Percentiles rank a stretch among this genome's conserved stretches.
phyloP scores from a whole-genome alignment of 2,113 vertebrate species.

The Bubalus kerabau region DNA sequence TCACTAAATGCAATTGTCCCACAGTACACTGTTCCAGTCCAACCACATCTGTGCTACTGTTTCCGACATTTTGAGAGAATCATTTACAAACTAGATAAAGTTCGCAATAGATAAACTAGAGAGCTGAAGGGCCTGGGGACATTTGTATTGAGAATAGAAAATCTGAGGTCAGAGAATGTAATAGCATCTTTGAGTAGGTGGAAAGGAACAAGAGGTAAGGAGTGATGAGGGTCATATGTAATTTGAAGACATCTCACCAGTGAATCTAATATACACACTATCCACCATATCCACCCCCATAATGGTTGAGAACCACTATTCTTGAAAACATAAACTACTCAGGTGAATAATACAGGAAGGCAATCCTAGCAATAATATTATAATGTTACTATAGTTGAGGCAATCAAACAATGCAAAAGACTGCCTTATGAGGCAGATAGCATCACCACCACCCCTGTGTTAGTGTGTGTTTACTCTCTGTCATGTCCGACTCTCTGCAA shows the following conservation, averaged over 20 bases:
- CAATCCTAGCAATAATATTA: background rate
- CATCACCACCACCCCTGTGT: background rate
- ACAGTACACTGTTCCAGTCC: background rate
- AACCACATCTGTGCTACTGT: background rate
- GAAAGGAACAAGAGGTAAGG: background rate
- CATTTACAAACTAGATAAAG: constrained; percentile 23
- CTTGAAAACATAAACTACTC: background rate
- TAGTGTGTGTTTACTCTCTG: background rate
- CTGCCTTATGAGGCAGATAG: background rate
- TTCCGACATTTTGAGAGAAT: background rate
- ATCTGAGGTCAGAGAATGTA: background rate
- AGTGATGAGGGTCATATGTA: background rate
- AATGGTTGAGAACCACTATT: background rate
- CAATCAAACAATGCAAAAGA: background rate
- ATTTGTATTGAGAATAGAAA: background rate
- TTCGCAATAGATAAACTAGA: background rate
- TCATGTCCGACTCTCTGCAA: background rate
- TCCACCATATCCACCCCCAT: background rate
- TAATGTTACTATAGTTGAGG: background rate
- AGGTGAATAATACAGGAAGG: background rate
- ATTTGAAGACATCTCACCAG: background rate
- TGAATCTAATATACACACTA: background rate
- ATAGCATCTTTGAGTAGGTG: background rate
- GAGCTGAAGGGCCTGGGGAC: background rate
- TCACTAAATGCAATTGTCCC: background rate